phyloP scores from a whole-genome alignment of 1,140 invertebrate genomes.

The Brachionus asplanchnoidis region DNA sequence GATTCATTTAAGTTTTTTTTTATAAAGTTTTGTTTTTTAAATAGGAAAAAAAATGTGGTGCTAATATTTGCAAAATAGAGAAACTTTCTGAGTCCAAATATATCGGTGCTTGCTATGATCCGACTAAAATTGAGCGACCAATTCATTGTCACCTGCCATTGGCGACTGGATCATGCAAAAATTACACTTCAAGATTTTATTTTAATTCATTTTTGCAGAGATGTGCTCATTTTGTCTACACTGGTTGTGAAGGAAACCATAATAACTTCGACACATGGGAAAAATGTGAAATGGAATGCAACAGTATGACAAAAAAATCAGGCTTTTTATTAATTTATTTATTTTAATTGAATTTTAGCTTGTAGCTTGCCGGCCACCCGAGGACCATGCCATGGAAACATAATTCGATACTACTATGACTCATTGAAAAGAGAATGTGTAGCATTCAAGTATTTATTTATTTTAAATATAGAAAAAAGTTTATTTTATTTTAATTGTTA shows the following conservation, averaged over 20 bases:
- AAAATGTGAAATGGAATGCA: conserved; percentile 42
- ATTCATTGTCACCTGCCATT: conserved; percentile 29
- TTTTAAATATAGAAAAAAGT: background rate
- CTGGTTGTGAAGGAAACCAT: conserved; percentile 4
- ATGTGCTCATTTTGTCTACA: conserved; percentile 37
- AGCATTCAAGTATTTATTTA: conserved; percentile 2
- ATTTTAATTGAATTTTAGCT: conserved; percentile 6
- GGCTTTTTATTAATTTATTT: background rate
- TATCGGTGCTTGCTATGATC: conserved; percentile 29
- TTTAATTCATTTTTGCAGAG: conserved; percentile 25
- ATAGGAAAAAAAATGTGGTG: conserved; percentile 37
- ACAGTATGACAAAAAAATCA: conserved; percentile 20
- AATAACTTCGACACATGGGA: conserved; percentile 40
- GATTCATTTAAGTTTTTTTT: background rate
- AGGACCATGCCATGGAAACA: conserved; percentile 31
- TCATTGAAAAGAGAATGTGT: conserved; percentile 20
- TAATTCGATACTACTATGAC: conserved; percentile 32
- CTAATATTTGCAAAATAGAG: conserved; percentile 27
- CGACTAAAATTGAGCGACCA: conserved; percentile 31
- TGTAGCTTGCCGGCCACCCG: background rate
- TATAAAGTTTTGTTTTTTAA: background rate
- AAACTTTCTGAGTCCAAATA: conserved; percentile 10
- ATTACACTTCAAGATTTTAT: conserved; percentile 38
- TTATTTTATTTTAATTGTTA: background rate
- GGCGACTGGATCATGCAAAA: conserved; percentile 12